Percentiles rank a stretch among this genome's conserved stretches.
phyloP scores from a whole-genome alignment of 2,113 vertebrate genomes.

The Cebus imitator region DNA sequence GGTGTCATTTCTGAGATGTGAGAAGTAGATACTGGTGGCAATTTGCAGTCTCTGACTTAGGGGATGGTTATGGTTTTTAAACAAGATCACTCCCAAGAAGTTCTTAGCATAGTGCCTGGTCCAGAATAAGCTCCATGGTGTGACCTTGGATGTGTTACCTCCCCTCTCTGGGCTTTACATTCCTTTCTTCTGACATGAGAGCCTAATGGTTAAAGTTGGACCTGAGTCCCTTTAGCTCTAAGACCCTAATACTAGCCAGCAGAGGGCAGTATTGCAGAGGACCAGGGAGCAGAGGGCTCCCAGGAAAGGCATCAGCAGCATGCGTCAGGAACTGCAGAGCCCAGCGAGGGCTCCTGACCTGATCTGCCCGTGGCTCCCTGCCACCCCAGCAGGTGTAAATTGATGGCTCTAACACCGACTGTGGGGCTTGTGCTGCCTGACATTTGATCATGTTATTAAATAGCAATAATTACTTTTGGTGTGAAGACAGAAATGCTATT shows the following conservation, averaged over 20 bases:
- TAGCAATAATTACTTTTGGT: background rate
- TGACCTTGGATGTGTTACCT: background rate
- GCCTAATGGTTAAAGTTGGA: background rate
- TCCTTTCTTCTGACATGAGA: background rate
- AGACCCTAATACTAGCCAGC: constrained; percentile 15
- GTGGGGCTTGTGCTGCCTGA: background rate
- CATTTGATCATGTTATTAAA: background rate
- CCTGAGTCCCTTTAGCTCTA: background rate
- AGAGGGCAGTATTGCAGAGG: constrained; percentile 66
- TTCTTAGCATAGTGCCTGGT: background rate
- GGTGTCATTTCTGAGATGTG: background rate
- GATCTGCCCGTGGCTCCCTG: background rate
- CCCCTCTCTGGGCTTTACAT: background rate
- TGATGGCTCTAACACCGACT: background rate
- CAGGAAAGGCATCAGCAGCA: no score
- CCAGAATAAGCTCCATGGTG: background rate
- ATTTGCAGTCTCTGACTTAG: background rate
- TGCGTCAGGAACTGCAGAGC: no score
- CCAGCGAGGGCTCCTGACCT: background rate
- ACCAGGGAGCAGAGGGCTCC: background rate
- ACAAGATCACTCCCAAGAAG: background rate
- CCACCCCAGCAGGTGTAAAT: background rate
- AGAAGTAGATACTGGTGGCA: background rate
- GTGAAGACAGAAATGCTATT: background rate
- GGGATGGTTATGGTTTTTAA: background rate